phyloP scores from a whole-genome alignment of 2,888 invertebrate genomes.

The Gisinianus flammeolus region DNA sequence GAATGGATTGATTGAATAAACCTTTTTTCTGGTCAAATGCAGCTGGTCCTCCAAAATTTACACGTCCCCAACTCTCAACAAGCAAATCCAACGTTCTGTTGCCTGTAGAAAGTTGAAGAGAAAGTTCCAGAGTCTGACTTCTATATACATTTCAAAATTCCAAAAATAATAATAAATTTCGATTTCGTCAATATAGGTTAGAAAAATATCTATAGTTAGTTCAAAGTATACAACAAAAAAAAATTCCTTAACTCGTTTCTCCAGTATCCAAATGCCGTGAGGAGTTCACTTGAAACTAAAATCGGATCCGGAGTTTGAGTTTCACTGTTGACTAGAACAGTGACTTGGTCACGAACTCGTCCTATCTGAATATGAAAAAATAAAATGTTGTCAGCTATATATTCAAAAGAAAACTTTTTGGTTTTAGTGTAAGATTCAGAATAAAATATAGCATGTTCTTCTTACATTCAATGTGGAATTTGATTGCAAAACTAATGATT shows the following conservation, averaged over 20 bases:
- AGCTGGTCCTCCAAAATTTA: slow-evolving; percentile 61
- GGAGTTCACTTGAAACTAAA: neutral
- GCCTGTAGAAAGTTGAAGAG: neutral
- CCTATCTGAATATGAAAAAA: slow-evolving; percentile 59
- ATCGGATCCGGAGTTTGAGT: slow-evolving; percentile 56
- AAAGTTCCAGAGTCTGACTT: neutral
- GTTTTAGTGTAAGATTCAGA: neutral
- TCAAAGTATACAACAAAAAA: neutral
- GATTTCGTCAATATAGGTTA: neutral
- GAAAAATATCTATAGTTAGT: neutral
- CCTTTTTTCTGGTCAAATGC: slow-evolving; percentile 61
- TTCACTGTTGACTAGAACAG: slow-evolving; percentile 64
- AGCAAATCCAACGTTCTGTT: slow-evolving; percentile 58
- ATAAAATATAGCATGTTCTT: neutral
- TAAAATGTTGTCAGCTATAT: neutral
- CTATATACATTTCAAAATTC: neutral
- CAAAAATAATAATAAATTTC: no score
- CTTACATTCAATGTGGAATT: slow-evolving; percentile 36
- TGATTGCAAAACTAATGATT: slow-evolving; percentile 47
- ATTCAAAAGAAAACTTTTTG: neutral
- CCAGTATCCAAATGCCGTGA: slow-evolving; percentile 39
- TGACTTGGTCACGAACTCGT: slow-evolving; percentile 64
- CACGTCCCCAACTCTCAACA: slow-evolving; percentile 64
- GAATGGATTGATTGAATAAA: slow-evolving; percentile 62
- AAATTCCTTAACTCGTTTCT: slow-evolving; percentile 17